A percentile compares a stretch with the other conserved stretches of the same genome.
Evolutionary conservation across 2,113 vertebrate genomes (phyloP).

Genomic region (Zootoca vivipara): DNA sequence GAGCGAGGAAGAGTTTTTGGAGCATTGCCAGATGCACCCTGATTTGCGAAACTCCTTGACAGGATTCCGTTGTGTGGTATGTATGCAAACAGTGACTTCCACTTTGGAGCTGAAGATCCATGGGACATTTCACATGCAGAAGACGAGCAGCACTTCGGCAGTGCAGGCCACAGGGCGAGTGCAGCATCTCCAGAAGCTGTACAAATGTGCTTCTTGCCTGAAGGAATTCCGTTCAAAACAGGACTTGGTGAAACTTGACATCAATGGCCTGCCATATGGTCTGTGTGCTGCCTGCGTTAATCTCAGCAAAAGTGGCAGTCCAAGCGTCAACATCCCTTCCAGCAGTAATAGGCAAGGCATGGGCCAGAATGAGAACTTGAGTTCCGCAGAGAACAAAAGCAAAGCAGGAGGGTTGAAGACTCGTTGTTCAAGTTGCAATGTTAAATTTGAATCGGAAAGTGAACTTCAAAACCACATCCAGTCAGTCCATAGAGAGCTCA

Average conservation of each 20-base stretch:
- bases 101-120: conserved; percentile 99
- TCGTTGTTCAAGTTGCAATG: conserved; percentile 95
- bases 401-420: conserved; percentile 91
- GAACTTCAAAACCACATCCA: conserved; percentile 96
- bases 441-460: conserved; percentile 96
- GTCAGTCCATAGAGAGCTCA: conserved; percentile 90
- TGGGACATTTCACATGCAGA: conserved; percentile 99
- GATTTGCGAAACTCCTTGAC: conserved; percentile 97
- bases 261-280: conserved; percentile 95
- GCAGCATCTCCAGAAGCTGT: conserved; percentile 86
- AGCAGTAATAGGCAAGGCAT: conserved; percentile 79
- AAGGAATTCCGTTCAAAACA: conserved; percentile 97
- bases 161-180: conserved; percentile 71
- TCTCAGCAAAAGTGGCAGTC: conserved; percentile 92
- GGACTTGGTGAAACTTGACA: conserved; percentile 97
- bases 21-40: conserved; percentile 99
- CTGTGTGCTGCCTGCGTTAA: conserved; percentile 92
- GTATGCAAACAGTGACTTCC: conserved; percentile 99
- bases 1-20: conserved; percentile 96
- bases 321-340: conserved; percentile 85
- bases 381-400: conserved; percentile 87
- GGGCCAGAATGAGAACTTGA: conserved; percentile 86
- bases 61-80: conserved; percentile 97
- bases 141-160: conserved; percentile 87
- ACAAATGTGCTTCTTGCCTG: conserved; percentile 97